phyloP scores from a whole-genome alignment of 2,888 invertebrate species.

The Entomobrya multifasciata region DNA sequence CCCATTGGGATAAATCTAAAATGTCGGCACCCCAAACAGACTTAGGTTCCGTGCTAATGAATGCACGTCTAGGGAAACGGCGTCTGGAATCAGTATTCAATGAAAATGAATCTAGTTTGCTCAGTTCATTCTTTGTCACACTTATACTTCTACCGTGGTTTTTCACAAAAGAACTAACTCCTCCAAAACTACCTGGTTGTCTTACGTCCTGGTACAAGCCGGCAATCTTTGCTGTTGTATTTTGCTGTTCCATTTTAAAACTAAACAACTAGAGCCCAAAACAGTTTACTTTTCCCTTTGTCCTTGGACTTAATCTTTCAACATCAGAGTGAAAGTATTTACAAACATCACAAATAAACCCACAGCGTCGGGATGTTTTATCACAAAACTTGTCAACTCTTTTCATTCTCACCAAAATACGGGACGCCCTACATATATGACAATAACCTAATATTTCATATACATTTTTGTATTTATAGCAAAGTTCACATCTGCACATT shows the following conservation, averaged over 20 bases:
- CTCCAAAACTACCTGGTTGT: background rate
- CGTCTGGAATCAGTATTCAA: background rate
- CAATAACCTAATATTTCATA: background rate
- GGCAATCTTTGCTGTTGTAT: background rate
- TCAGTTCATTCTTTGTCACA: background rate
- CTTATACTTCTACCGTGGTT: background rate
- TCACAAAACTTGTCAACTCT: background rate
- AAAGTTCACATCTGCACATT: background rate
- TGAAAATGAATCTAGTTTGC: background rate
- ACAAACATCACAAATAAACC: background rate
- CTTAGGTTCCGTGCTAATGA: background rate
- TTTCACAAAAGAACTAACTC: background rate
- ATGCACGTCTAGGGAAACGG: background rate
- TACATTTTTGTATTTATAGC: background rate
- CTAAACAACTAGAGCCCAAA: background rate
- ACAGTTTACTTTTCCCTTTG: background rate
- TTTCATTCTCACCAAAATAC: background rate
- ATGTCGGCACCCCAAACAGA: background rate
- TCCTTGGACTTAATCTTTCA: background rate
- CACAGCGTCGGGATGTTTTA: background rate
- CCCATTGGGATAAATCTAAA: background rate
- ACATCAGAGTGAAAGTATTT: background rate
- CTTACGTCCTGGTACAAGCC: background rate
- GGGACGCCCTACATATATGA: background rate
- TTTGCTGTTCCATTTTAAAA: background rate